A percentile compares a stretch with the other conserved stretches of the same genome.
Conservation (phyloP, 2,888 invertebrate species). For the Nysson spinosus region DNA sequence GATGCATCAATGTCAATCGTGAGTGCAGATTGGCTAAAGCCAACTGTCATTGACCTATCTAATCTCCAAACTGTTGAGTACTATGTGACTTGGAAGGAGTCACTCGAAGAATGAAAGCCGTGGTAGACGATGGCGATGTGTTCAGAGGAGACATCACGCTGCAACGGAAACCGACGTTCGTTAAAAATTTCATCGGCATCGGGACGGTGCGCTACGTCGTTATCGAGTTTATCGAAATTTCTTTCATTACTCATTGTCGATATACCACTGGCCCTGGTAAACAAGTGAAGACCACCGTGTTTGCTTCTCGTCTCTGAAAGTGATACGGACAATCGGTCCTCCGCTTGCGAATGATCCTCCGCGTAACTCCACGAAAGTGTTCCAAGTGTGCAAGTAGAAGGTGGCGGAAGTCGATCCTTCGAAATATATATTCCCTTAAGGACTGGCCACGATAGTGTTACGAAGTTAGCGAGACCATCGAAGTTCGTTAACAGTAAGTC, state of each 20-base stretch:
- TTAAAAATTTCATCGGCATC: background rate
- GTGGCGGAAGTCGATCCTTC: constrained; percentile 1
- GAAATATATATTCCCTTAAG: no score
- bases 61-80: background rate
- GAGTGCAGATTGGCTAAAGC: no score
- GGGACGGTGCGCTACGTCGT: background rate
- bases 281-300: constrained; percentile 27
- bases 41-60: constrained; percentile 22
- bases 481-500: no score
- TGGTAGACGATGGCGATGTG: constrained; percentile 2
- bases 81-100: no score
- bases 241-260: constrained; percentile 49
- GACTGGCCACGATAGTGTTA: no score
- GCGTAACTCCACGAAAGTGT: background rate
- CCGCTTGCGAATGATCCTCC: constrained; percentile 16
- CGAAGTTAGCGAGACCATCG: no score
- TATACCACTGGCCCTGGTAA: constrained; percentile 33
- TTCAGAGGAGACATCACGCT: background rate
- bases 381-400: constrained; percentile 1
- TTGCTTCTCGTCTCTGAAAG: constrained; percentile 6
- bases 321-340: constrained; percentile 10
- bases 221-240: constrained; percentile 52
- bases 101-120: no score
- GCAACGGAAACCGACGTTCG: background rate
- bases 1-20: no score